phyloP scores from a whole-genome alignment of 1,140 invertebrate genomes.

The Lepidurus arcticus region DNA sequence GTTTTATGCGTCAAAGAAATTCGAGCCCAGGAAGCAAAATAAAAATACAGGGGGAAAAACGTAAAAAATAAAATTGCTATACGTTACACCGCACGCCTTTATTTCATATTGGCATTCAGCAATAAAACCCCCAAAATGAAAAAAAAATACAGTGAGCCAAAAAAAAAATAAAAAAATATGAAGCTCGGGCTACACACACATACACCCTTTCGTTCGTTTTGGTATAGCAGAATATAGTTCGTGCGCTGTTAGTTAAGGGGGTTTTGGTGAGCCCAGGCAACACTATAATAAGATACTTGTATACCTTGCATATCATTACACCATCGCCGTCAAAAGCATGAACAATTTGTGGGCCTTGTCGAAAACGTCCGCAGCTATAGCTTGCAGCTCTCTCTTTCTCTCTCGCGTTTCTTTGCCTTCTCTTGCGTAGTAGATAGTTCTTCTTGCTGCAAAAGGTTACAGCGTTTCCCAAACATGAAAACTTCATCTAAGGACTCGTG shows the following conservation, averaged over 20 bases:
- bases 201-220: too few species aligned
- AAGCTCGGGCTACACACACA: neutral
- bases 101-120: neutral
- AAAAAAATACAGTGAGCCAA: neutral
- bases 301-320: slow-evolving; percentile 22
- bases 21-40: too few species aligned
- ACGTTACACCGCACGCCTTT: neutral
- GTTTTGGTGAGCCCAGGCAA: neutral
- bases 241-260: slow-evolving; percentile 15
- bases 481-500: slow-evolving; percentile 18
- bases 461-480: neutral
- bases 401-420: neutral
- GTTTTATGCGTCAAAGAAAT: too few species aligned
- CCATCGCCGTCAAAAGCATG: slow-evolving; percentile 20
- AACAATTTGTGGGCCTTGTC: slow-evolving; percentile 21
- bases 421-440: neutral
- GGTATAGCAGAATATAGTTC: neutral
- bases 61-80: too few species aligned
- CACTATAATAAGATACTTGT: slow-evolving; percentile 15
- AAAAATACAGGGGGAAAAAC: too few species aligned
- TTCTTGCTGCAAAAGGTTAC: neutral
- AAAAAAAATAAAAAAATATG: neutral
- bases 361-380: neutral
- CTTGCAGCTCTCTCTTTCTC: neutral
- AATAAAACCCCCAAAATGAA: neutral